Conservation (phyloP, 2,113 vertebrate genomes). For the Dryoscopus gambensis region DNA sequence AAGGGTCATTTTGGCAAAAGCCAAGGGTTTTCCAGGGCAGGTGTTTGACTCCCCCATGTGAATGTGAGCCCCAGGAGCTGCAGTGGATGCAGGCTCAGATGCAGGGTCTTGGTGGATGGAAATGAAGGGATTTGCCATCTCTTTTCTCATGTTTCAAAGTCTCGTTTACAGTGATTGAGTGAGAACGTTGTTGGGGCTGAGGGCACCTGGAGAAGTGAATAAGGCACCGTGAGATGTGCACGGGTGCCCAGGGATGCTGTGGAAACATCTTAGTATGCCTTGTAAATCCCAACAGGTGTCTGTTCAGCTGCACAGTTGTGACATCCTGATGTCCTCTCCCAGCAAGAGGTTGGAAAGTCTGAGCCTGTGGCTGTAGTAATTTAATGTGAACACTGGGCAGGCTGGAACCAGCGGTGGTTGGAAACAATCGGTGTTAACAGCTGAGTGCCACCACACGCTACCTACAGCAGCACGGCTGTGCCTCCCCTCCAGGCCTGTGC, state of each 20-base stretch:
- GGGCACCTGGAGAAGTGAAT: not conserved
- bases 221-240: not conserved
- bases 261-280: rapidly evolving
- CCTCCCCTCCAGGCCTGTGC: rapidly evolving
- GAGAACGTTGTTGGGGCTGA: not conserved
- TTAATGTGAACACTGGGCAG: not conserved
- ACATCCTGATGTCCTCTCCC: not conserved
- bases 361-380: not conserved
- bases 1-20: not conserved
- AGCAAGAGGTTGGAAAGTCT: not conserved
- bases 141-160: not conserved
- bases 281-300: not conserved
- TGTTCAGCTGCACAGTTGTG: not conserved
- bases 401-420: not conserved
- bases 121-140: not conserved
- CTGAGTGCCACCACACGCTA: not conserved
- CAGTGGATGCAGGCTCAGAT: not conserved
- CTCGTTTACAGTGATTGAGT: not conserved
- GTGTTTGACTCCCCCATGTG: rapidly evolving
- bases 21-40: not conserved
- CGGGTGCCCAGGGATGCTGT: not conserved
- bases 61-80: rapidly evolving
- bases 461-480: rapidly evolving
- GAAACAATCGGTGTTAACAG: not conserved
- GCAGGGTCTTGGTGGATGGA: rapidly evolving